Evolutionary conservation across 2,888 invertebrate species (phyloP).

Genomic region (Ptychoptera albimana): DNA sequence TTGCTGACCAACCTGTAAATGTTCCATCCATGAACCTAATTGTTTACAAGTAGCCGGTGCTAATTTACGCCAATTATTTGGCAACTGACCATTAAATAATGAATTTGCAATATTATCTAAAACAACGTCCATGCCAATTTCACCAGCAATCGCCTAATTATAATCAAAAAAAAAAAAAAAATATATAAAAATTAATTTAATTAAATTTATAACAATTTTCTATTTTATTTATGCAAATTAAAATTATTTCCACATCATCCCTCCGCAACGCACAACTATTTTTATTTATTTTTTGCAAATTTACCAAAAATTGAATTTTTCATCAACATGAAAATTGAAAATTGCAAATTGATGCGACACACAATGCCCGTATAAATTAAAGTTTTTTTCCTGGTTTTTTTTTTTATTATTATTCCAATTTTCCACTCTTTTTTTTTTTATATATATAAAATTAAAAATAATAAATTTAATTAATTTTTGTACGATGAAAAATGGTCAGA

Average conservation of each 20-base stretch:
- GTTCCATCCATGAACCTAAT: constrained; percentile 79
- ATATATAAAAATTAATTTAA: constrained; percentile 1
- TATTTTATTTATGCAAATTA: constrained; percentile 2
- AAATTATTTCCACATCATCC: neutral
- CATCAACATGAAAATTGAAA: too few relatives aligned
- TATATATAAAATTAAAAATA: too few relatives aligned
- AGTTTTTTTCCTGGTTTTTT: too few relatives aligned
- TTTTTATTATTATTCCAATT: too few relatives aligned
- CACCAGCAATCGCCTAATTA: constrained; percentile 63
- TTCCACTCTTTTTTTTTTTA: too few relatives aligned
- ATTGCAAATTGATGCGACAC: too few relatives aligned
- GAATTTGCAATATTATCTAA: constrained; percentile 70
- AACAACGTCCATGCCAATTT: constrained; percentile 79
- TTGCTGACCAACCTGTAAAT: constrained; percentile 38
- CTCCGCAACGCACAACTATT: too few relatives aligned
- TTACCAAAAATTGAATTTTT: too few relatives aligned
- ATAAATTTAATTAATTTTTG: too few relatives aligned
- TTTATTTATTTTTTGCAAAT: too few relatives aligned
- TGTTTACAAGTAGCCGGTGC: constrained; percentile 76
- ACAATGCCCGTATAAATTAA: too few relatives aligned
- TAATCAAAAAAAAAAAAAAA: neutral
- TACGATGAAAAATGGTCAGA: too few relatives aligned
- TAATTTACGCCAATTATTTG: constrained; percentile 60
- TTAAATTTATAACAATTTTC: constrained; percentile 2
- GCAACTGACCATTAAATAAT: constrained; percentile 73